A percentile compares a stretch with the other conserved stretches of the same genome.
Evolutionary conservation across 2,797 vertebrate species (phyloP).

Genomic region (Orestias chungarensis): DNA sequence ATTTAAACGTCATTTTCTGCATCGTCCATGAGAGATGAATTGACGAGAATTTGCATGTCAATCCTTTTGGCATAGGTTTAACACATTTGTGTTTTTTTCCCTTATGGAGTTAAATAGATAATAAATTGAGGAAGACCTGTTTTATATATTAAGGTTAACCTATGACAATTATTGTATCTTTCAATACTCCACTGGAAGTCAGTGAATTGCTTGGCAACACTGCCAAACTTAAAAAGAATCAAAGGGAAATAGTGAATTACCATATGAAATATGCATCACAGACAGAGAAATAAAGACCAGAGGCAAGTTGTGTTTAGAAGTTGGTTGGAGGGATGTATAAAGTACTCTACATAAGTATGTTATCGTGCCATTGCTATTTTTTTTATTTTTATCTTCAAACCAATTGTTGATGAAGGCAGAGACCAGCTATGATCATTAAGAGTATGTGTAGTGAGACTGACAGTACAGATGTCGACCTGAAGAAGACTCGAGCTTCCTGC

Average conservation of each 20-base stretch:
- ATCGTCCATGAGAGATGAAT: neutral
- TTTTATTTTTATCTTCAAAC: conserved; percentile 22
- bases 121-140: neutral
- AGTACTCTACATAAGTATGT: conserved; percentile 52
- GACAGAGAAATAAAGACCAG: conserved; percentile 65
- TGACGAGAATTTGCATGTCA: neutral
- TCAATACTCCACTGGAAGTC: conserved; percentile 57
- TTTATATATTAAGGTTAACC: conserved; percentile 7
- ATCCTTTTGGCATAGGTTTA: neutral
- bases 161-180: conserved; percentile 38
- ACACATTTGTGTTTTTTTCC: neutral
- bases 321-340: conserved; percentile 31
- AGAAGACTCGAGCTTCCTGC: conserved; percentile 35
- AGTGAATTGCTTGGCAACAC: conserved; percentile 64
- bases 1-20: neutral
- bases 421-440: conserved; percentile 61
- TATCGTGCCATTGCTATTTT: conserved; percentile 32
- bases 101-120: neutral
- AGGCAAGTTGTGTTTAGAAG: conserved; percentile 59
- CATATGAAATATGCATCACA: conserved; percentile 72
- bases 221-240: conserved; percentile 49
- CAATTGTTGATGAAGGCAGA: conserved; percentile 63
- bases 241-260: conserved; percentile 61
- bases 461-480: conserved; percentile 67
- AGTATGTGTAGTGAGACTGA: conserved; percentile 51